phyloP scores from a whole-genome alignment of 2,113 vertebrate species.

The Acrocephalus arundinaceus region DNA sequence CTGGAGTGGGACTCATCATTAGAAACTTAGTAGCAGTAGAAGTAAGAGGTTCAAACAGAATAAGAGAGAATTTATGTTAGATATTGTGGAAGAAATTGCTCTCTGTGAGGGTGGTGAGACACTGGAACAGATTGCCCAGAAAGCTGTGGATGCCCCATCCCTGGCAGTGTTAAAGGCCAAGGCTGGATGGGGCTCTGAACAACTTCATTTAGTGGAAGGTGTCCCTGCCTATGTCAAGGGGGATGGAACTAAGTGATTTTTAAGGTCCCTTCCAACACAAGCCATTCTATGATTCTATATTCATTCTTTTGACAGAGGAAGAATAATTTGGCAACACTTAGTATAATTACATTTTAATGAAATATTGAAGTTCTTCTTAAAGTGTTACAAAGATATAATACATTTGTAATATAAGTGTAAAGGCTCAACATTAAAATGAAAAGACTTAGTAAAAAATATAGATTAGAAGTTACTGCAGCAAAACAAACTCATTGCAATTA shows the following conservation, averaged over 20 bases:
- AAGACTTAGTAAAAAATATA: conserved; percentile 6
- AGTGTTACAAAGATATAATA: conserved; percentile 29
- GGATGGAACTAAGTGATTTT: not conserved
- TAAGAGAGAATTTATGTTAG: not conserved
- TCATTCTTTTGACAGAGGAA: not conserved
- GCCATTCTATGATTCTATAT: not conserved
- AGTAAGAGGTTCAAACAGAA: not conserved
- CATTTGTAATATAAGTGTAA: not conserved
- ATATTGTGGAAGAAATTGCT: not conserved
- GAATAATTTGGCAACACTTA: not conserved
- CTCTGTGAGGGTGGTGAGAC: not conserved
- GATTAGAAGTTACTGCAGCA: conserved; percentile 8
- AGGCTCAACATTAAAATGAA: not conserved
- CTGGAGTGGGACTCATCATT: not conserved
- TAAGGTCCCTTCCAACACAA: not conserved
- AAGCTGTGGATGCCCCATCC: not conserved
- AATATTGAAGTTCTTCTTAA: not conserved
- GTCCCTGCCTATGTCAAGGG: not conserved
- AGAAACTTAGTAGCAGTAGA: not conserved
- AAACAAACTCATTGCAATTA: conserved; percentile 8
- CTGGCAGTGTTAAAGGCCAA: not conserved
- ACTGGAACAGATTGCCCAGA: not conserved
- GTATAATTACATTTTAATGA: conserved; percentile 38
- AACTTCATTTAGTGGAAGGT: not conserved
- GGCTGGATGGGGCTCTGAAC: not conserved